Conservation (phyloP, 1,140 invertebrate genomes). For the Polyergus mexicanus region DNA sequence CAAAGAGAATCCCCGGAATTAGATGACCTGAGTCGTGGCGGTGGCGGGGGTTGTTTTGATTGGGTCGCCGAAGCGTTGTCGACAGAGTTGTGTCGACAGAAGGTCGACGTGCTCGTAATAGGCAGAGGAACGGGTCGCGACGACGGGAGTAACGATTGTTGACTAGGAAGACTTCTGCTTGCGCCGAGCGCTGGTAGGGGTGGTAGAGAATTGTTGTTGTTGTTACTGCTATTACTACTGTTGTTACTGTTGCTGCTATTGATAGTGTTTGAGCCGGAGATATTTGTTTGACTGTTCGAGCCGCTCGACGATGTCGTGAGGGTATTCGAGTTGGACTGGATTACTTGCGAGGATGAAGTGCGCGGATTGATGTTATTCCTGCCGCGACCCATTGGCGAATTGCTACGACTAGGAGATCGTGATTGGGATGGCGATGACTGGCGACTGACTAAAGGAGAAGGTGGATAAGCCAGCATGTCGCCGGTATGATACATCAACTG, state of each 20-base stretch:
- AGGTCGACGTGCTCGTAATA: conserved; percentile 64
- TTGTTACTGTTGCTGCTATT: conserved; percentile 58
- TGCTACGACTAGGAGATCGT: conserved; percentile 84
- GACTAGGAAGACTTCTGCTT: conserved; percentile 80
- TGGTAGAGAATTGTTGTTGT: conserved; percentile 70
- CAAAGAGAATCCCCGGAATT: conserved; percentile 81
- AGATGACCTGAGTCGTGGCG: conserved; percentile 79
- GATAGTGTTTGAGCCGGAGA: conserved; percentile 68
- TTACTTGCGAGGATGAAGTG: conserved; percentile 77
- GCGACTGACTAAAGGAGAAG: conserved; percentile 85
- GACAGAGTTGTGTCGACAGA: conserved; percentile 73
- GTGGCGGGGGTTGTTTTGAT: conserved; percentile 79
- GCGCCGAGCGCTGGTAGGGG: conserved; percentile 72
- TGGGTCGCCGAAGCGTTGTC: conserved; percentile 70
- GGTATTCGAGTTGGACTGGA: conserved; percentile 76
- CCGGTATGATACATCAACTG: conserved; percentile 83
- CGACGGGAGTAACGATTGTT: conserved; percentile 76
- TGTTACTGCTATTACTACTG: conserved; percentile 21
- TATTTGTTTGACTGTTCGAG: conserved; percentile 79
- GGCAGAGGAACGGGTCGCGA: conserved; percentile 72
- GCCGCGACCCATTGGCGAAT: conserved; percentile 81
- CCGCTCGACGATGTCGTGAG: conserved; percentile 77
- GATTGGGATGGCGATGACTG: conserved; percentile 86
- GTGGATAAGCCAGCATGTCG: conserved; percentile 82
- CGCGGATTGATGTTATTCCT: conserved; percentile 74